phyloP scores from a whole-genome alignment of 2,113 vertebrate genomes.

The Sphaerodactylus townsendi region DNA sequence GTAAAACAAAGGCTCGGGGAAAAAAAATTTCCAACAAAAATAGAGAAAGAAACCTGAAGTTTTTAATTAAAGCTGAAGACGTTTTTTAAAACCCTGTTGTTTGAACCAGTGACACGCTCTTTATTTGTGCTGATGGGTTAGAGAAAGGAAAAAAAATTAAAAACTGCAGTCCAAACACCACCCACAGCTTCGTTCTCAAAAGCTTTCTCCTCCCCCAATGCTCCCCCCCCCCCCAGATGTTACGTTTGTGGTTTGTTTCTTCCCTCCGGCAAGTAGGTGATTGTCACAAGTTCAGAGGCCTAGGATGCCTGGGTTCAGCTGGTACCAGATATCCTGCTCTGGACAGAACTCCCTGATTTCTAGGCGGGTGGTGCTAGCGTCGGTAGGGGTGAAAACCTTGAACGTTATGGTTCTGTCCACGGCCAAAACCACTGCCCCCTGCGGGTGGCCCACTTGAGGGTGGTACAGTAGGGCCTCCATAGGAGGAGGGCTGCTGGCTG shows the following conservation, averaged over 20 bases:
- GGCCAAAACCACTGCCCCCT: conserved; percentile 86
- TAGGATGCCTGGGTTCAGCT: conserved; percentile 73
- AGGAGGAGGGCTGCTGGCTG: conserved; percentile 88
- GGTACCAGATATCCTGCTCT: conserved; percentile 73
- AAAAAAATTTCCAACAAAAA: conserved; percentile 64
- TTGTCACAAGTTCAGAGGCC: conserved; percentile 84
- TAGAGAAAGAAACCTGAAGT: conserved; percentile 81
- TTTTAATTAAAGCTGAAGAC: conserved; percentile 97
- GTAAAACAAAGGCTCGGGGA: conserved; percentile 95
- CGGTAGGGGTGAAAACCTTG: conserved; percentile 98
- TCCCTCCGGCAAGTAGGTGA: conserved; percentile 78
- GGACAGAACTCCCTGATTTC: conserved; percentile 84
- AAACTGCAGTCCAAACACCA: conserved; percentile 90
- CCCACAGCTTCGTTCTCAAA: conserved; percentile 84
- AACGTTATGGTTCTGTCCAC: conserved; percentile 98
- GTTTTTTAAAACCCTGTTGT: conserved; percentile 94
- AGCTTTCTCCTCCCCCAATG: conserved; percentile 48
- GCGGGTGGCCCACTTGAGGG: conserved; percentile 85
- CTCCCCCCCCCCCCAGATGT: conserved; percentile 64
- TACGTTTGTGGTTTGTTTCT: conserved; percentile 70
- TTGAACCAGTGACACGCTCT: conserved; percentile 87
- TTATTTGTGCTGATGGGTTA: conserved; percentile 98
- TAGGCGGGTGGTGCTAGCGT: conserved; percentile 80
- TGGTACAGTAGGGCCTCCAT: conserved; percentile 88
- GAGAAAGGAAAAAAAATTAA: conserved; percentile 87